A percentile compares a stretch with the other conserved stretches of the same genome.
Evolutionary conservation across 2,797 vertebrate species (phyloP).

Genomic region (Distichodus sexfasciatus): DNA sequence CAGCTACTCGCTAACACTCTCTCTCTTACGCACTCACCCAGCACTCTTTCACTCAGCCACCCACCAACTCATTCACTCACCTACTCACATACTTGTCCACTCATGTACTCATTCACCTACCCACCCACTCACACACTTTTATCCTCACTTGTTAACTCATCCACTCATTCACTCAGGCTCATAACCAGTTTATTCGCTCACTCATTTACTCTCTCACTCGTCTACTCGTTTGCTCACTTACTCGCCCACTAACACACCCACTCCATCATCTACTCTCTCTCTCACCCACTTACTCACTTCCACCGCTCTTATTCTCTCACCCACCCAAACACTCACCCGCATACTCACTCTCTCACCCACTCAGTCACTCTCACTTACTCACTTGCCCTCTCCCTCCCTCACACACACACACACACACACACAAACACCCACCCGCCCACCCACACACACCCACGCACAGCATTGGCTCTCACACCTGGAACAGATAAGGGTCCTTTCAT

Average conservation of each 20-base stretch:
- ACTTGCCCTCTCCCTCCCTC: conserved; percentile 45
- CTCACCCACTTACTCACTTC: conserved; percentile 14
- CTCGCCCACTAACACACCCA: too few relatives aligned
- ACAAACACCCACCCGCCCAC: conserved; percentile 36
- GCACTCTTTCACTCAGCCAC: too few relatives aligned
- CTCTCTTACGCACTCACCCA: conserved; percentile 43
- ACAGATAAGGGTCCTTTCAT: conserved; percentile 79
- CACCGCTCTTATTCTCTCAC: too few relatives aligned
- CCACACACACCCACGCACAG: conserved; percentile 31
- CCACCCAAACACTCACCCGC: not conserved
- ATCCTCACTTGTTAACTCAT: too few relatives aligned
- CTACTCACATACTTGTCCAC: too few relatives aligned
- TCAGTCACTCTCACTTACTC: conserved; percentile 49
- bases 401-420: conserved; percentile 43
- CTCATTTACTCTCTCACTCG: too few relatives aligned
- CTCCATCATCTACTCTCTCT: conserved; percentile 39
- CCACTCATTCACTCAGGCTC: too few relatives aligned
- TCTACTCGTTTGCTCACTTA: too few relatives aligned
- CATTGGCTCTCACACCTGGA: conserved; percentile 73
- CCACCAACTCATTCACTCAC: too few relatives aligned
- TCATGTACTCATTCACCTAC: too few relatives aligned
- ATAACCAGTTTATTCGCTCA: too few relatives aligned
- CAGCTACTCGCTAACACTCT: conserved; percentile 48
- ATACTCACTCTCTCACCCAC: not conserved
- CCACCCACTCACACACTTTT: too few relatives aligned